Evolutionary conservation across 64 coral and sea anemone species (phyloP).

Genomic region (Actinia tenebrosa): DNA sequence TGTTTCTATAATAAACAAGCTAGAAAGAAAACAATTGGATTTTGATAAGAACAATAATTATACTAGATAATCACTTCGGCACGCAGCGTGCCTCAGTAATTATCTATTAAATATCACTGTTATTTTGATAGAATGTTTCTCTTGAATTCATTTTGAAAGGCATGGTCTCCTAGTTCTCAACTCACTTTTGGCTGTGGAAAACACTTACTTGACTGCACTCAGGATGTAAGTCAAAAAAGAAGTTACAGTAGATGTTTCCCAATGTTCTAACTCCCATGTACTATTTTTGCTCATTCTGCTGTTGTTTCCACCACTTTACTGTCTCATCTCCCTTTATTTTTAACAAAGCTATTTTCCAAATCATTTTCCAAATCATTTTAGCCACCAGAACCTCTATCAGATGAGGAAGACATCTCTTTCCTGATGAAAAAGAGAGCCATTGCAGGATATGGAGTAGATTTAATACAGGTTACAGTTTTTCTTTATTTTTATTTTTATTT

Average conservation of each 20-base stretch:
- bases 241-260: not conserved
- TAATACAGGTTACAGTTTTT: constrained; percentile 29
- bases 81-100: too few relatives aligned
- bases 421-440: constrained; percentile 88
- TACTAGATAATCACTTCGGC: too few relatives aligned
- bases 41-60: too few relatives aligned
- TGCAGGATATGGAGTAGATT: constrained; percentile 80
- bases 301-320: not conserved
- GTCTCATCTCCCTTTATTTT: not conserved
- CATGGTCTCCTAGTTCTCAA: constrained; percentile 84
- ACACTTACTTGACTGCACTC: constrained; percentile 77
- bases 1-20: too few relatives aligned
- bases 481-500: not conserved
- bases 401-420: constrained; percentile 71
- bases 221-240: constrained; percentile 41
- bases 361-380: not conserved
- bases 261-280: not conserved
- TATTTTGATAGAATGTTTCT: not conserved
- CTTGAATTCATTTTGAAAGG: constrained; percentile 15
- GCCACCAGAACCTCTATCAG: not conserved
- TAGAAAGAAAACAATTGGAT: too few relatives aligned
- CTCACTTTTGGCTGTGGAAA: constrained; percentile 88
- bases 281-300: not conserved
- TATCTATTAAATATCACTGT: too few relatives aligned
- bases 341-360: not conserved